A percentile compares a stretch with the other conserved stretches of the same genome.
Conservation (phyloP, 1,140 invertebrate species). For the Dufourea novaeangliae region DNA sequence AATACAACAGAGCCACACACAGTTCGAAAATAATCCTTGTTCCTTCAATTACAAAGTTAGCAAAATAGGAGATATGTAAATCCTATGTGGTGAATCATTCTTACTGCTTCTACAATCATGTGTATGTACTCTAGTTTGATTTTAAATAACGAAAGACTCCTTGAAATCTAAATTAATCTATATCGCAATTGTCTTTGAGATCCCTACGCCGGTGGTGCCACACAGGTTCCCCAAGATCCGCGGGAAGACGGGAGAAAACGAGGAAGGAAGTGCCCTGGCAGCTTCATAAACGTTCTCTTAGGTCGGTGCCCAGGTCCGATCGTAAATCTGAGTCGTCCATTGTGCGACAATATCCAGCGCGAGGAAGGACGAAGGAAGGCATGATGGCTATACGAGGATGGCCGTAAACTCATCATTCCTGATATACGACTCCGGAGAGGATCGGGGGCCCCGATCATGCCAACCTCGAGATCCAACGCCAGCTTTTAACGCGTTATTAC, state of each 20-base stretch:
- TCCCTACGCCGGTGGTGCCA: not conserved
- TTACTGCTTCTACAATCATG: too few species aligned
- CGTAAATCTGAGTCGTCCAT: slow-evolving; percentile 54
- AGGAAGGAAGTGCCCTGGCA: slow-evolving; percentile 1
- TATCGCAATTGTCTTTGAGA: too few species aligned
- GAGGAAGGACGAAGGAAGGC: slow-evolving; percentile 50
- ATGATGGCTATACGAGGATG: slow-evolving; percentile 57
- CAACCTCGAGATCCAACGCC: slow-evolving; percentile 4
- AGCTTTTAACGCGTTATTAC: slow-evolving; percentile 46
- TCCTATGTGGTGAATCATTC: too few species aligned
- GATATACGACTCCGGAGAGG: slow-evolving; percentile 62
- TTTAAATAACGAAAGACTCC: too few species aligned
- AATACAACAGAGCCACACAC: too few species aligned
- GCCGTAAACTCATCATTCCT: slow-evolving; percentile 66
- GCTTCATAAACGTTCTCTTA: slow-evolving; percentile 1
- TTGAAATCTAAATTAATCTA: too few species aligned
- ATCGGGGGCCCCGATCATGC: slow-evolving; percentile 17
- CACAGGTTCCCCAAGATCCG: not conserved
- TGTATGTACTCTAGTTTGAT: too few species aligned
- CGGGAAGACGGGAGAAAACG: not conserved
- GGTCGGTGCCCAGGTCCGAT: slow-evolving; percentile 22
- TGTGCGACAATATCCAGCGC: slow-evolving; percentile 42
- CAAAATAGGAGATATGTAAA: too few species aligned
- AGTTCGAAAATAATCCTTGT: too few species aligned
- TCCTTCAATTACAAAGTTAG: too few species aligned